Evolutionary conservation across 2,113 vertebrate species (phyloP).

Genomic region (Chaetura pelagica): DNA sequence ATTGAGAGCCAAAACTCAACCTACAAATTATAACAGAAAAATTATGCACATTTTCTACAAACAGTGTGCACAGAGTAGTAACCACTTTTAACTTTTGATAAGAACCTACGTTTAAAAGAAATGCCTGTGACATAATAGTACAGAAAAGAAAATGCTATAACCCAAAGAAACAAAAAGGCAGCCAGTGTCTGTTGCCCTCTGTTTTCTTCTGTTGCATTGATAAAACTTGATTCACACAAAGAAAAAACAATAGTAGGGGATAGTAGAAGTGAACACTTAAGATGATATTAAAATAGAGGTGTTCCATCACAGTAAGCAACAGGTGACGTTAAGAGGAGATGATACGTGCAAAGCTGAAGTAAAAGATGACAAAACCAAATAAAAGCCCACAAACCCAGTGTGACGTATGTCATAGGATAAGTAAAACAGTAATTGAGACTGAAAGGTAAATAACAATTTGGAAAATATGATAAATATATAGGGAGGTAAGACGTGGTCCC

Average conservation of each 20-base stretch:
- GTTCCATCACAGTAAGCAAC: neutral
- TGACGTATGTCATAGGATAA: neutral
- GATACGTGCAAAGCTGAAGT: neutral
- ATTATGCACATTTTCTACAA: neutral
- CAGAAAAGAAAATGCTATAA: neutral
- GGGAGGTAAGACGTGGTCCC: neutral
- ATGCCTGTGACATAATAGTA: neutral
- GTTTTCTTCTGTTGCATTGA: neutral
- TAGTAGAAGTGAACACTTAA: neutral
- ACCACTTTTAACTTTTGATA: neutral
- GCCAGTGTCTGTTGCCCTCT: neutral
- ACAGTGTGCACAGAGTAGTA: neutral
- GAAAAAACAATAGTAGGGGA: neutral
- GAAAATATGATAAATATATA: neutral
- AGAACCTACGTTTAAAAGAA: neutral
- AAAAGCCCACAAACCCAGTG: neutral
- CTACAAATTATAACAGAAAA: neutral
- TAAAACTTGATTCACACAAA: neutral
- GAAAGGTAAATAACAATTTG: neutral
- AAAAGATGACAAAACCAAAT: neutral
- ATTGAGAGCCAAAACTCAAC: neutral
- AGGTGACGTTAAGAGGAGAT: neutral
- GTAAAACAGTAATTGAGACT: neutral
- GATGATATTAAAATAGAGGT: neutral
- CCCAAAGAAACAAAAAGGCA: neutral